Evolutionary conservation across 2,113 vertebrate species (phyloP).

Genomic region (Spermophilus dauricus): DNA sequence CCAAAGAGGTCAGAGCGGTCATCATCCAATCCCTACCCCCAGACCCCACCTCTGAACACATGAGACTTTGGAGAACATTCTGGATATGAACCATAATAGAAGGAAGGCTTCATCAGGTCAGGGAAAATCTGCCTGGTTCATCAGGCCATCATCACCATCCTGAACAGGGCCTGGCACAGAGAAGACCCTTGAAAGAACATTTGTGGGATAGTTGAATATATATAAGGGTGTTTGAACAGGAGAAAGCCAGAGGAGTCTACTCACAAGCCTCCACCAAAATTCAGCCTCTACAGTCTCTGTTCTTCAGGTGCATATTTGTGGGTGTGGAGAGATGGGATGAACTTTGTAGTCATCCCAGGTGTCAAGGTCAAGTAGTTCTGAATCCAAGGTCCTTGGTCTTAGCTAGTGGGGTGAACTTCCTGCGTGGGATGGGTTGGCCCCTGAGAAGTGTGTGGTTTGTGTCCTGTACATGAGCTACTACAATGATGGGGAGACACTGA

Average conservation of each 20-base stretch:
- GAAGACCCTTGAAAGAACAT: too few species aligned
- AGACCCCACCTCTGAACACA: too few species aligned
- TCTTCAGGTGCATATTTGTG: neutral
- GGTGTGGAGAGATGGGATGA: neutral
- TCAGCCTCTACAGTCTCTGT: neutral
- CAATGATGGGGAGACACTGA: neutral
- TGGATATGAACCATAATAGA: too few species aligned
- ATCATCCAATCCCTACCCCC: too few species aligned
- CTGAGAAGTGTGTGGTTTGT: neutral
- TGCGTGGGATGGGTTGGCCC: neutral
- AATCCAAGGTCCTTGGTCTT: neutral
- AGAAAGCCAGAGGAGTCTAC: neutral
- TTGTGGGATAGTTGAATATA: too few species aligned
- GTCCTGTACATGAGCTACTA: rapidly evolving
- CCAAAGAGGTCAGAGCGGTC: too few species aligned
- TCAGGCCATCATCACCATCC: neutral
- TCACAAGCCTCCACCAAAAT: neutral
- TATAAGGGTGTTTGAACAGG: neutral
- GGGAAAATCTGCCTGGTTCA: neutral
- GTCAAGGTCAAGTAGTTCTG: neutral
- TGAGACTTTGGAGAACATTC: too few species aligned
- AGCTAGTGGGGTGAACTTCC: too few species aligned
- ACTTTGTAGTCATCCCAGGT: too few species aligned
- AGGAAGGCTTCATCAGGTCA: too few species aligned
- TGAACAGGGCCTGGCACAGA: too few species aligned